Percentiles rank a stretch among this genome's conserved stretches.
Conservation (phyloP, 1,140 invertebrate species). For the Zeugodacus cucurbitae region DNA sequence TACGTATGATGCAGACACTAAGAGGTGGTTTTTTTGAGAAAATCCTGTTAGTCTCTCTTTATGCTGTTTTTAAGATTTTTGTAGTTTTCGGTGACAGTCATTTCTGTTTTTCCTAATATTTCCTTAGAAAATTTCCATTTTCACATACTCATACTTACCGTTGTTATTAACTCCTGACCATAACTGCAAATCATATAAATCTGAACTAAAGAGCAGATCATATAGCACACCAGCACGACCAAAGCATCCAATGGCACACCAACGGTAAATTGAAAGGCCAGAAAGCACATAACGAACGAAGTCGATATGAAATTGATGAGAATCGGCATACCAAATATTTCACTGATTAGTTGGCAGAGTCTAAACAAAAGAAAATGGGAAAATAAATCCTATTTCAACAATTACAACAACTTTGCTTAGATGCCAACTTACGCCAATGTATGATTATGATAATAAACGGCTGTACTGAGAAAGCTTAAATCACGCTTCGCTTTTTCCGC, state of each 20-base stretch:
- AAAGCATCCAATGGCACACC: conserved; percentile 43
- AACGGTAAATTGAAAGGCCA: conserved; percentile 57
- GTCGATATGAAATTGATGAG: conserved; percentile 53
- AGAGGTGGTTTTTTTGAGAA: no score
- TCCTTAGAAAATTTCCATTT: no score
- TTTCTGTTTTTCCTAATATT: no score
- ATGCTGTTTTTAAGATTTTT: no score
- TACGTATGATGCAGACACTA: no score
- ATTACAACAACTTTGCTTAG: background rate
- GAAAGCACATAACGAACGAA: conserved; percentile 54
- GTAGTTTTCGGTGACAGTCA: no score
- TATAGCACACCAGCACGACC: conserved; percentile 45
- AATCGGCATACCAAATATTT: conserved; percentile 53
- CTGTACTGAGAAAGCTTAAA: conserved; percentile 47
- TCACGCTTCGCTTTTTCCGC: conserved; percentile 40
- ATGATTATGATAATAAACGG: conserved; percentile 52
- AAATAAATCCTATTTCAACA: background rate
- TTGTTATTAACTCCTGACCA: conserved; percentile 52
- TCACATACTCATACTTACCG: conserved; percentile 44
- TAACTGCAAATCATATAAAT: conserved; percentile 51
- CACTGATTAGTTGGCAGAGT: conserved; percentile 51
- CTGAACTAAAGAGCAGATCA: conserved; percentile 47
- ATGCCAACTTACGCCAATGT: conserved; percentile 45
- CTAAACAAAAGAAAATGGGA: conserved; percentile 38
- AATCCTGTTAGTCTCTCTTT: no score